Conservation (phyloP, 2,113 vertebrate genomes). For the Corynorhinus townsendii region DNA sequence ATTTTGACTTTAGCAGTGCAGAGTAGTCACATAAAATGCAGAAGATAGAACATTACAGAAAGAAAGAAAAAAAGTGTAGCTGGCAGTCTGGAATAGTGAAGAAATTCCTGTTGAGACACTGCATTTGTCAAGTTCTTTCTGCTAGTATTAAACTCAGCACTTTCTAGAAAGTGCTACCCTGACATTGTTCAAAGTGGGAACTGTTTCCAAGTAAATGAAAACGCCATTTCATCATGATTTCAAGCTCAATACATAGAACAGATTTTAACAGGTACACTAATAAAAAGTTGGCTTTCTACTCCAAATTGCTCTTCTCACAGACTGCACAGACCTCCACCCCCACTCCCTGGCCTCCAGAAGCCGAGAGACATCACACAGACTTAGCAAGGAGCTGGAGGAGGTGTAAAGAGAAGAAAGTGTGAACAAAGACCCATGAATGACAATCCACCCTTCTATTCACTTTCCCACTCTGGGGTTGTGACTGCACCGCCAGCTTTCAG, state of each 20-base stretch:
- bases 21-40: slow-evolving; percentile 60
- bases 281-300: neutral
- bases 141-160: slow-evolving; percentile 53
- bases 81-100: slow-evolving; percentile 67
- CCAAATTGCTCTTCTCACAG: neutral
- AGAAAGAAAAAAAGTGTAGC: slow-evolving; percentile 55
- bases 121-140: slow-evolving; percentile 63
- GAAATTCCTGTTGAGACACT: slow-evolving; percentile 59
- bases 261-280: neutral
- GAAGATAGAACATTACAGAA: slow-evolving; percentile 59
- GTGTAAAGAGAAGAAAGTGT: neutral
- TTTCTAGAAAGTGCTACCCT: slow-evolving; percentile 58
- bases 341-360: neutral
- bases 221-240: neutral
- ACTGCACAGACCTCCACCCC: neutral
- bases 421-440: neutral
- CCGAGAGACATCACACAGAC: neutral
- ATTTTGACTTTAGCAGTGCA: slow-evolving; percentile 43
- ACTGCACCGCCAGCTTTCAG: neutral
- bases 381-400: neutral
- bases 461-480: neutral
- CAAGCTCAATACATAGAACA: slow-evolving; percentile 48
- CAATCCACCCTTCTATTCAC: neutral
- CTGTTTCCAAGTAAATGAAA: slow-evolving; percentile 43
- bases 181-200: neutral